Evolutionary conservation across 1,140 invertebrate species (phyloP).

Genomic region (Drosophila eugracilis): DNA sequence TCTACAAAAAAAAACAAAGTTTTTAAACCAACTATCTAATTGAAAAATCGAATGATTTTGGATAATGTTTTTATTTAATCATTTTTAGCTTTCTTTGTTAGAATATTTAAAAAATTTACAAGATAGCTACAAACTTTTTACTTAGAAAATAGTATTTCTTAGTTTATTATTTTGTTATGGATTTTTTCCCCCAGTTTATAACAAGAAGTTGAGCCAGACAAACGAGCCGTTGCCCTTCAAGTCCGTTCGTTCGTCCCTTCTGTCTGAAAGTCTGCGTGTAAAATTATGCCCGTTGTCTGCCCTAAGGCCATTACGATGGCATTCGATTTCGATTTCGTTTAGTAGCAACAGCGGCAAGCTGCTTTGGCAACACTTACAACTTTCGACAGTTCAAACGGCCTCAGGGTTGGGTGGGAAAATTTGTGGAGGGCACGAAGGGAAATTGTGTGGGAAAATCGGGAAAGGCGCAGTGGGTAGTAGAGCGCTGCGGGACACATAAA

Average conservation of each 20-base stretch:
- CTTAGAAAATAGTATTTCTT: background rate
- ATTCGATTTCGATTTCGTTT: conserved; percentile 81
- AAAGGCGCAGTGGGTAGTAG: conserved; percentile 20
- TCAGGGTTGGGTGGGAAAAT: background rate
- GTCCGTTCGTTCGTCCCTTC: conserved; percentile 15
- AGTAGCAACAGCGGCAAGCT: conserved; percentile 67
- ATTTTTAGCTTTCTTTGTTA: background rate
- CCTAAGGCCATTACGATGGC: conserved; percentile 72
- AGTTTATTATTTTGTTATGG: background rate
- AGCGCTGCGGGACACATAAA: conserved; percentile 69
- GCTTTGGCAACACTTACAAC: conserved; percentile 79
- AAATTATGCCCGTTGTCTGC: conserved; percentile 79
- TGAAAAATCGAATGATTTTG: no score
- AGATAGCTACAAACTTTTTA: no score
- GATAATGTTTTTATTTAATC: no score
- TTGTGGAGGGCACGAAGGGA: no score
- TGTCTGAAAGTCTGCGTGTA: conserved; percentile 55
- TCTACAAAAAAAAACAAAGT: no score
- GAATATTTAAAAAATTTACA: no score
- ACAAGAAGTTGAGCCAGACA: conserved; percentile 35
- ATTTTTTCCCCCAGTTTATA: conserved; percentile 6
- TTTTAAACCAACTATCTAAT: no score
- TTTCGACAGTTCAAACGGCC: conserved; percentile 76
- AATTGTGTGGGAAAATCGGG: background rate
- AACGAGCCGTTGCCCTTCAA: conserved; percentile 42